These are phyloP conservation scores for Accipiter cooperii DNA, from an alignment of 2,113 vertebrate species.

Conservation along the genomic window DNA sequence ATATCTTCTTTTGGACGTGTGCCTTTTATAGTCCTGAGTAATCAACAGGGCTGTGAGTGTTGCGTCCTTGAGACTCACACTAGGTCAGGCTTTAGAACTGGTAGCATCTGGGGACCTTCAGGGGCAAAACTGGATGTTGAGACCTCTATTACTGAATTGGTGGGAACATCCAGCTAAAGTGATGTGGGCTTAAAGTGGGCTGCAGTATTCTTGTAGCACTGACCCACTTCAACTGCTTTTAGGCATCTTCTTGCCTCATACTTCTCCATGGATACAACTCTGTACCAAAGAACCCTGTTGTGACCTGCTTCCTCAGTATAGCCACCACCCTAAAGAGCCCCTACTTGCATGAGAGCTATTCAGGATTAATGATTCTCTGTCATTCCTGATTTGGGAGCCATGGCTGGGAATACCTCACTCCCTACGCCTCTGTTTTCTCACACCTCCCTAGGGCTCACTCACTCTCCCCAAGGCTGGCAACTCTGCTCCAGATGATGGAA, in stretches of 20 bases:
- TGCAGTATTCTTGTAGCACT: neutral
- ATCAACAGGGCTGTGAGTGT: neutral
- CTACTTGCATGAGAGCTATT: neutral
- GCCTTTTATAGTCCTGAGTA: neutral
- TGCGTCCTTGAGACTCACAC: neutral
- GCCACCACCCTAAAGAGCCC: neutral
- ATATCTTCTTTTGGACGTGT: rapidly evolving
- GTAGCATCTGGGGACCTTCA: neutral
- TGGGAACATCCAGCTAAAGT: neutral
- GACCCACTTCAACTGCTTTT: neutral
- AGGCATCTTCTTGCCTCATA: neutral
- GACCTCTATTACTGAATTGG: neutral
- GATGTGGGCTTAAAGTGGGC: neutral
- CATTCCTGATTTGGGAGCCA: neutral
- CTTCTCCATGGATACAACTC: neutral
- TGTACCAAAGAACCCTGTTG: neutral
- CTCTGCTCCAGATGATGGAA: neutral
- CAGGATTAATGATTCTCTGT: neutral
- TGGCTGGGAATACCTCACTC: neutral
- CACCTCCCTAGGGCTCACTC: neutral
- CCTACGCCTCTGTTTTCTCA: neutral
- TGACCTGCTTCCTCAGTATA: neutral
- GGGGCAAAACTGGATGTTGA: neutral
- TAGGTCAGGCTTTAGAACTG: neutral
- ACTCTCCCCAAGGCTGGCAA: neutral